Evolutionary conservation across 2,888 invertebrate species (phyloP).

Genomic region (Hypena proboscidalis): DNA sequence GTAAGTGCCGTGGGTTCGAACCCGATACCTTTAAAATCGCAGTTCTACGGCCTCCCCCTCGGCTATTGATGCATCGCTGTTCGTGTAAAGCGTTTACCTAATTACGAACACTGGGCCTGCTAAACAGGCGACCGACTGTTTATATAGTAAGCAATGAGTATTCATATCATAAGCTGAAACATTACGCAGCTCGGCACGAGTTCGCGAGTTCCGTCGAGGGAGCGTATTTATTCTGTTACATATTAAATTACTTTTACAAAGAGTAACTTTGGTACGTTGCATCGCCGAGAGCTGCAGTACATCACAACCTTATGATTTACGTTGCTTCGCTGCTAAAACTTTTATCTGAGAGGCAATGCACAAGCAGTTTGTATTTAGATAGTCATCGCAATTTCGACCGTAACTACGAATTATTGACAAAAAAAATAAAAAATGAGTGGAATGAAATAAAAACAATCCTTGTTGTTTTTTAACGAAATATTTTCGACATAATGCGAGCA

Average conservation of each 20-base stretch:
- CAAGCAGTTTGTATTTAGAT: conserved; percentile 27
- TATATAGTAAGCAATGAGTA: background rate
- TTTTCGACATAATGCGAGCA: too few relatives aligned
- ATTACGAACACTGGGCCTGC: too few relatives aligned
- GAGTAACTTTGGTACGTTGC: conserved; percentile 44
- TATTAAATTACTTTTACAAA: conserved; percentile 54
- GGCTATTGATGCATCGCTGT: too few relatives aligned
- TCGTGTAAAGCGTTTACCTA: too few relatives aligned
- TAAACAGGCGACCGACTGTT: too few relatives aligned
- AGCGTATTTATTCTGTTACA: conserved; percentile 44
- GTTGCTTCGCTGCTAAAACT: conserved; percentile 41
- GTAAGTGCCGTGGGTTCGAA: too few relatives aligned
- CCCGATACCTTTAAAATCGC: too few relatives aligned
- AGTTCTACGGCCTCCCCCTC: too few relatives aligned
- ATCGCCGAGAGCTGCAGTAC: conserved; percentile 39
- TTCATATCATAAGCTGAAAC: background rate
- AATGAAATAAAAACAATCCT: too few relatives aligned
- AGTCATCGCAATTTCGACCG: background rate
- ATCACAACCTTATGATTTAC: conserved; percentile 53
- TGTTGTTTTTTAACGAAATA: too few relatives aligned
- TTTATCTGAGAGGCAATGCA: conserved; percentile 44
- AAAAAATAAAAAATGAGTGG: too few relatives aligned
- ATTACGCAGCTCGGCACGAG: background rate
- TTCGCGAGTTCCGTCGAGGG: conserved; percentile 14
- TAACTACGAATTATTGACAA: background rate